A percentile compares a stretch with the other conserved stretches of the same genome.
phyloP scores from a whole-genome alignment of 1,140 invertebrate genomes.

The Lamellibrachia luymesi region DNA sequence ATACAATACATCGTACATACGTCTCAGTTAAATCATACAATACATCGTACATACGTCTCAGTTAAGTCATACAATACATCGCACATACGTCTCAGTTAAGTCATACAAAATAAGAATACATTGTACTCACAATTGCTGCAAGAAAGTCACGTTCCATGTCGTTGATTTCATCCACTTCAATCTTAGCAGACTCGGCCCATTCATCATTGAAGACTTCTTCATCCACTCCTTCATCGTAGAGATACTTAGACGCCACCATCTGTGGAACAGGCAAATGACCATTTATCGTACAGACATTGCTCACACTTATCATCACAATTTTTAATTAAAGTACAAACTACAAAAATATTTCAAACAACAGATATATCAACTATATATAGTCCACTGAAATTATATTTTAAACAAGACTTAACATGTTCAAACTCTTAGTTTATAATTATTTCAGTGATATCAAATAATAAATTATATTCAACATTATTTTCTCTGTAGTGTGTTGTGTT shows the following conservation, averaged over 20 bases:
- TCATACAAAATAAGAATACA: background rate
- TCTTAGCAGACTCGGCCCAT: constrained; percentile 79
- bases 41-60: too few relatives aligned
- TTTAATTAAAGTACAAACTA: constrained; percentile 18
- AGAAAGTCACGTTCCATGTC: constrained; percentile 84
- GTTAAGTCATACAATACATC: background rate
- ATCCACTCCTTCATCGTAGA: constrained; percentile 87
- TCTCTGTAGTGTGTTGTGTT: too few relatives aligned
- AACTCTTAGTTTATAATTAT: too few relatives aligned
- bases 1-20: background rate
- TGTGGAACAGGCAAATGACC: constrained; percentile 54
- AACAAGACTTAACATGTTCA: too few relatives aligned
- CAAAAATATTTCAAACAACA: too few relatives aligned
- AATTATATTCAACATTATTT: too few relatives aligned
- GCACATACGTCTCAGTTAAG: too few relatives aligned
- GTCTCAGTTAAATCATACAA: background rate
- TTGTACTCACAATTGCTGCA: constrained; percentile 77
- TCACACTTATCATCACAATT: background rate
- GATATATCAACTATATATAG: too few relatives aligned
- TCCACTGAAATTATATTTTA: too few relatives aligned
- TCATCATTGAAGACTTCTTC: constrained; percentile 82
- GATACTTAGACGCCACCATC: constrained; percentile 94
- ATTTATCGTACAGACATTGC: constrained; percentile 2
- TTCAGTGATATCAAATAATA: too few relatives aligned
- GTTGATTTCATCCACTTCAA: constrained; percentile 75